Percentiles rank a stretch among this genome's conserved stretches.
Evolutionary conservation across 2,888 invertebrate species (phyloP).

Genomic region (Aleiodes leptofemur): DNA sequence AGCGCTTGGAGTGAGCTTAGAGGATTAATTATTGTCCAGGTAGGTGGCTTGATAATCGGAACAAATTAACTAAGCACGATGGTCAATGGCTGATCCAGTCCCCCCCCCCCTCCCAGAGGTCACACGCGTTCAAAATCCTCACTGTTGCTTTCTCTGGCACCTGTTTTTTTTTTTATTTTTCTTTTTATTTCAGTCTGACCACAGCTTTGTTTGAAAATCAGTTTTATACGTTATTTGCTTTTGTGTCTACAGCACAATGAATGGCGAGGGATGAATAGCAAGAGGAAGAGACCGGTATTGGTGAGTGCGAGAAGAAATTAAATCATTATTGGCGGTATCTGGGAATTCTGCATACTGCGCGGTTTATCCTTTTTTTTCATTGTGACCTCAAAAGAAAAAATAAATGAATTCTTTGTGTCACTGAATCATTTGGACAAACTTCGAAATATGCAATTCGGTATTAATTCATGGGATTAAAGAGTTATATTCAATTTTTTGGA

Average conservation of each 20-base stretch:
- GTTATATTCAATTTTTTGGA: background rate
- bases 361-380: background rate
- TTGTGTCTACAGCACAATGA: background rate
- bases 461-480: background rate
- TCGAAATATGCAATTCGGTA: background rate
- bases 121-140: constrained; percentile 30
- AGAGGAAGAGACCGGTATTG: background rate
- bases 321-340: background rate
- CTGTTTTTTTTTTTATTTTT: constrained; percentile 48
- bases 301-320: background rate
- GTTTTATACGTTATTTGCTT: constrained; percentile 21
- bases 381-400: background rate
- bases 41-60: constrained; percentile 62
- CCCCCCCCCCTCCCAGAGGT: background rate
- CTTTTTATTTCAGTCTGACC: constrained; percentile 48
- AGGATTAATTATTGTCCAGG: constrained; percentile 68
- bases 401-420: background rate
- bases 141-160: constrained; percentile 11
- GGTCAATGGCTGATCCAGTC: constrained; percentile 57
- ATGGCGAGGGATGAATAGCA: constrained; percentile 5
- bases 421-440: background rate
- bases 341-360: background rate
- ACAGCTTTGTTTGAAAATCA: constrained; percentile 23
- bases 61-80: constrained; percentile 59
- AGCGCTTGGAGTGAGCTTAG: constrained; percentile 61